Percentiles rank a stretch among this genome's conserved stretches.
Evolutionary conservation across 2,888 invertebrate genomes (phyloP).

Genomic region (Phytoseiulus persimilis): DNA sequence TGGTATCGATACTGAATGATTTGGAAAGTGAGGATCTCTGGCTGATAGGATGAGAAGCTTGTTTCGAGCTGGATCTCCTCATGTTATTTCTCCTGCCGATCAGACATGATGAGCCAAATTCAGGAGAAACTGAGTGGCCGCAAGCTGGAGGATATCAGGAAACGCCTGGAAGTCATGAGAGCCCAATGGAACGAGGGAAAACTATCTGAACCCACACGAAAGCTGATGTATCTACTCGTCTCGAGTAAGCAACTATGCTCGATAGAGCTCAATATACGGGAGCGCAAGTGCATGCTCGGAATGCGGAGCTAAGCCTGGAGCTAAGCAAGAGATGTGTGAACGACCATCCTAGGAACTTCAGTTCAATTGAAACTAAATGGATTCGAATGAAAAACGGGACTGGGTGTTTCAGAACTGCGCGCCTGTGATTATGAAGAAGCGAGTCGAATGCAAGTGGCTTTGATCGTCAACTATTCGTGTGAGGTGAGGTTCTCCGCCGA

Average conservation of each 20-base stretch:
- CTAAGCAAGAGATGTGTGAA: too few relatives aligned
- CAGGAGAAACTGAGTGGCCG: constrained; percentile 8
- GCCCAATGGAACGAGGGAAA: background rate
- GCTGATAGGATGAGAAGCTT: too few relatives aligned
- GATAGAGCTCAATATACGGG: too few relatives aligned
- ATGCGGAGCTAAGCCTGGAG: too few relatives aligned
- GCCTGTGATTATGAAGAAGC: constrained; percentile 24
- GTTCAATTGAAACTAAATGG: too few relatives aligned
- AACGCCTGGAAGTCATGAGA: constrained; percentile 8
- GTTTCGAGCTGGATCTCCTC: background rate
- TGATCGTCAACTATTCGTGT: constrained; percentile 14
- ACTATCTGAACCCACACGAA: background rate
- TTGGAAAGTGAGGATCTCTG: too few relatives aligned
- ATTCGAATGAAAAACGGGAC: too few relatives aligned
- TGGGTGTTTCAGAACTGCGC: background rate
- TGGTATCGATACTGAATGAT: too few relatives aligned
- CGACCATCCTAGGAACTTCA: too few relatives aligned
- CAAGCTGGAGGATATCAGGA: constrained; percentile 9
- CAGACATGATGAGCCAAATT: constrained; percentile 16
- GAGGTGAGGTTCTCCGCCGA: background rate
- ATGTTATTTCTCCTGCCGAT: background rate
- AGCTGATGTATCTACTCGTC: constrained; percentile 12
- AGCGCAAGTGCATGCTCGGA: too few relatives aligned
- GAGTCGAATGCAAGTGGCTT: constrained; percentile 16
- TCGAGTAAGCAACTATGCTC: background rate